These are phyloP conservation scores for Mormyrus iriodes DNA, from an alignment of 2,113 vertebrate species.

Conservation along the genomic window DNA sequence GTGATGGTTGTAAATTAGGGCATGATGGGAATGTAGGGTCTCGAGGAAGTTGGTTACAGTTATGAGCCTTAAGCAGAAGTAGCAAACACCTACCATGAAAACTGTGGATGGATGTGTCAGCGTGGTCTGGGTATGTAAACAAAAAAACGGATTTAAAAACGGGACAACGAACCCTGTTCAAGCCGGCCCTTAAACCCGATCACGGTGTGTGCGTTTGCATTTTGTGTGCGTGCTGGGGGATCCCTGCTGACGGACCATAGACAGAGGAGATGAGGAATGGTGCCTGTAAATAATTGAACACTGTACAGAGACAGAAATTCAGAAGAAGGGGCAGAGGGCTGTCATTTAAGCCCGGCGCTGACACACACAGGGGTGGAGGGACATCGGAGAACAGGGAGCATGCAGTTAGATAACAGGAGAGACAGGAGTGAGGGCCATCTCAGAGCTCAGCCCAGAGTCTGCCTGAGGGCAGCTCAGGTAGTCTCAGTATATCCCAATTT, in stretches of 20 bases:
- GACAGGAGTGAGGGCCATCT: not conserved
- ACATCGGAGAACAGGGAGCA: not conserved
- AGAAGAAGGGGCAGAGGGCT: slow-evolving; percentile 4
- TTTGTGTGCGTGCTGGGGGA: not conserved
- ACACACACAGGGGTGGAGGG: not conserved
- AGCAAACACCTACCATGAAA: not conserved
- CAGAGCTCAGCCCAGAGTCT: not conserved
- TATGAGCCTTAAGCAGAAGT: not conserved
- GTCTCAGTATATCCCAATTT: not conserved
- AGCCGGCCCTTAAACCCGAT: not conserved
- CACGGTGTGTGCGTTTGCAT: not conserved
- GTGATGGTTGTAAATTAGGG: not conserved
- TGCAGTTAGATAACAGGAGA: not conserved
- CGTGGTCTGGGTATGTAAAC: not conserved
- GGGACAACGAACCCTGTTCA: not conserved
- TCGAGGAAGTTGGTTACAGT: not conserved
- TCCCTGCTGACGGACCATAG: not conserved
- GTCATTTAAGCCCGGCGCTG: slow-evolving; percentile 22
- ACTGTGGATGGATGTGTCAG: not conserved
- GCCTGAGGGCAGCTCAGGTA: not conserved
- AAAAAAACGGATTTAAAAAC: not conserved
- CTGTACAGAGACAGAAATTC: slow-evolving; percentile 4
- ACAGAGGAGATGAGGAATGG: not conserved
- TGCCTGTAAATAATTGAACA: slow-evolving; percentile 19
- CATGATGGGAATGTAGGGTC: not conserved